Percentiles rank a stretch among this genome's conserved stretches.
Evolutionary conservation across 2,797 vertebrate species (phyloP).

Genomic region (Anguilla marmorata): DNA sequence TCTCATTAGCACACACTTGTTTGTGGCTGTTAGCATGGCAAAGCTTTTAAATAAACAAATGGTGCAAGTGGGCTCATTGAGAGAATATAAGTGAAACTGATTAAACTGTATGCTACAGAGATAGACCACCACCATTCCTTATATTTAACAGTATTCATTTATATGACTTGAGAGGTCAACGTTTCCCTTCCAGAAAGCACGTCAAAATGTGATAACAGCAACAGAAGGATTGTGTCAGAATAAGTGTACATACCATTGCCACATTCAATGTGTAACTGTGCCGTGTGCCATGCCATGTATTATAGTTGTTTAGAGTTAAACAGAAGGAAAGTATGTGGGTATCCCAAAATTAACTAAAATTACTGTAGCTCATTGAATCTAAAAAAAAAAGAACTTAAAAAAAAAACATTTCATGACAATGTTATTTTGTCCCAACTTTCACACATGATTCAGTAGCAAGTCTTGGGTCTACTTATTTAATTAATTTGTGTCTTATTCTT

Average conservation of each 20-base stretch:
- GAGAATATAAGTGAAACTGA: background rate
- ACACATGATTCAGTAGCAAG: constrained; percentile 8
- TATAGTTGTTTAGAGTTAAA: background rate
- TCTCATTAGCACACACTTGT: background rate
- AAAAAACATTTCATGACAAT: background rate
- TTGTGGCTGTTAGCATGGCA: background rate
- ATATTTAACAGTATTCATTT: background rate
- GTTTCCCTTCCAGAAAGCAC: background rate
- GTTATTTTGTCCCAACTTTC: background rate
- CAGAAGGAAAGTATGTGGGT: background rate
- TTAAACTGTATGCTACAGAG: background rate
- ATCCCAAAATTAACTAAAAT: background rate
- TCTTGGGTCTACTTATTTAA: background rate
- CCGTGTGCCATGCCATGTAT: background rate
- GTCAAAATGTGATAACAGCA: background rate
- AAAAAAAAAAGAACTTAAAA: background rate
- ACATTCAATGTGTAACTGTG: background rate
- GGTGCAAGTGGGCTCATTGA: background rate
- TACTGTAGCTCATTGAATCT: background rate
- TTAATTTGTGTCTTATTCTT: background rate
- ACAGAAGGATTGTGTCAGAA: background rate
- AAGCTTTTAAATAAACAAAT: background rate
- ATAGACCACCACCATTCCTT: background rate
- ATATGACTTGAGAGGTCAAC: background rate
- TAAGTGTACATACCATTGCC: background rate